Percentiles rank a stretch among this genome's conserved stretches.
These are phyloP conservation scores for Terebella lapidaria DNA, from an alignment of 2,888 invertebrate genomes.

Conservation along the genomic window DNA sequence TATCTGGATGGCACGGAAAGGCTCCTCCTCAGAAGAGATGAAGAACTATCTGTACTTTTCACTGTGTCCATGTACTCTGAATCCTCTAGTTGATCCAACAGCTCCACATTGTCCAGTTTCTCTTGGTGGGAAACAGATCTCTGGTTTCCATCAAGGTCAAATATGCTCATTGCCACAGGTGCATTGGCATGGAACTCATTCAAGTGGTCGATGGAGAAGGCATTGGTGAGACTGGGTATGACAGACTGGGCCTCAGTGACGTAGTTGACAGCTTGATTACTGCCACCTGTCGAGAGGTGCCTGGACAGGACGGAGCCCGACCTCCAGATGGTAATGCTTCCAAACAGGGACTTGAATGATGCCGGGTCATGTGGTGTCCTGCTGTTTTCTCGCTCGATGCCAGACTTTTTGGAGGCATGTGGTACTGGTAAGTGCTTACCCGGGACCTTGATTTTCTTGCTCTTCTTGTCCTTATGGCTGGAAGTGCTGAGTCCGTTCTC, in stretches of 20 bases:
- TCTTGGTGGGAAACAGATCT: conserved; percentile 11
- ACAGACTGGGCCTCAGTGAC: conserved; percentile 22
- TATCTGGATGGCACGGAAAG: conserved; percentile 18
- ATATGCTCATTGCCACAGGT: neutral
- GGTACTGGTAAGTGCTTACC: neutral
- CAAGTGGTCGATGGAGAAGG: conserved; percentile 16
- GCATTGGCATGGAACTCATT: neutral
- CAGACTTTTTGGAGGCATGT: neutral
- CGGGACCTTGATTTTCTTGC: neutral
- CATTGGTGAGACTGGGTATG: conserved; percentile 16
- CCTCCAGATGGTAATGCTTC: neutral
- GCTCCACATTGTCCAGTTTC: conserved; percentile 10
- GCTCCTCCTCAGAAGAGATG: conserved; percentile 15
- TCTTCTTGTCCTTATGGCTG: neutral
- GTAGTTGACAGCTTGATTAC: conserved; percentile 7
- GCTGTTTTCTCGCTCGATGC: no score
- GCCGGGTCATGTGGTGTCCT: no score
- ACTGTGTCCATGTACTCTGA: conserved; percentile 22
- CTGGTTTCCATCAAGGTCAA: neutral
- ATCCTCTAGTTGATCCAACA: conserved; percentile 19
- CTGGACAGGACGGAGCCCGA: neutral
- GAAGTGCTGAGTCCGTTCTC: neutral
- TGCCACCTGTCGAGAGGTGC: neutral
- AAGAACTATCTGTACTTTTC: conserved; percentile 20
- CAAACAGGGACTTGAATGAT: neutral